Evolutionary conservation across 2,888 invertebrate species (phyloP), one percentile per base, ranked within the genome.

Genomic region (Miltochrista miniata): DNA sequence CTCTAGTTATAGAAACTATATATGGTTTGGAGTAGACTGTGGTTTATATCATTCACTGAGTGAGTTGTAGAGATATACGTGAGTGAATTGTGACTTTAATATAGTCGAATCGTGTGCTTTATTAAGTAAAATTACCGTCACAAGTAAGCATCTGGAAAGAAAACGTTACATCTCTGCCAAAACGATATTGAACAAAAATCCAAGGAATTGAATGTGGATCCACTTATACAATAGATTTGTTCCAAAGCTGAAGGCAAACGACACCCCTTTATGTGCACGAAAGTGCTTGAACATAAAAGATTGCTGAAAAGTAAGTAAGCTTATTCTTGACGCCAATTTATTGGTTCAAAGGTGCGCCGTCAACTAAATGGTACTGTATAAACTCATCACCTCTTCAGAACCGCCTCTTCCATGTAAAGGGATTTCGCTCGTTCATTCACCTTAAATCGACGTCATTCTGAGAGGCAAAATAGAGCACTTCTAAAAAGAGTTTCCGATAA

Each of bases 381-480:
- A 85, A 87, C 83, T 87, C 89, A 88, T 90, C 90, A 88, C 88
- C 86, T 86, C 68, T 76, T 75, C 77, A 78, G 86, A 70, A 69
- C 87, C 90, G 90, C 90, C 91, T 83, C 81, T 90, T 90, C 82
- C 90, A 76, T 90, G 90, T 90, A 80, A 79, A 79, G 76, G 82
- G 85, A 87, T 90, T 87, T 84, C 66, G 83, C 86, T 87, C 86
- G 87, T 89, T 90, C 87, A 87, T 89, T 89, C 90, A 86, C 85
- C 87, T 88, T 89, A 89, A 90, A 89, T 89, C 83, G 89, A 80
- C 83, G 84, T 87, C 87, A 88, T 89, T 90, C 74, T 74, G 76
- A 82, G 72, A 85, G 79, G 85, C 87, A 85, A 89, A 90, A 87
- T 88, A 88, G 86, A 85, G 82, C 82, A 83, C 81, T 87, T 81